Percentiles rank a stretch among this genome's conserved stretches.
phyloP scores from a whole-genome alignment of 2,888 invertebrate genomes.

The Tinea trinotella region DNA sequence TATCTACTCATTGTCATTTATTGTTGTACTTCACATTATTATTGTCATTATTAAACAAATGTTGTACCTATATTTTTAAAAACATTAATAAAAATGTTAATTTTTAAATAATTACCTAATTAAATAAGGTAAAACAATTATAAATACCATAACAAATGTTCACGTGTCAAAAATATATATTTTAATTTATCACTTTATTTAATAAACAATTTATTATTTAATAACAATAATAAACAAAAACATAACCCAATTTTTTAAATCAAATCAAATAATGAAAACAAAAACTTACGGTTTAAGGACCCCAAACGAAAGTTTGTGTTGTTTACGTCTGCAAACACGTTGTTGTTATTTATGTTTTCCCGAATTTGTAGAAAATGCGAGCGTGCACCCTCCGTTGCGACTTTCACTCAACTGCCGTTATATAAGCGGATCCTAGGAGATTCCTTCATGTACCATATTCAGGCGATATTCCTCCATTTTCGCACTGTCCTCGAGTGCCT shows the following conservation, averaged over 20 bases:
- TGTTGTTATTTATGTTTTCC: conserved; percentile 65
- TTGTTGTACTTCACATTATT: no score
- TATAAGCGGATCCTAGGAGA: conserved; percentile 57
- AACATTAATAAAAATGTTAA: no score
- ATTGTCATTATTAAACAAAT: no score
- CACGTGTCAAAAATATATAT: no score
- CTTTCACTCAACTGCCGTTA: conserved; percentile 57
- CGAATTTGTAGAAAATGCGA: conserved; percentile 25
- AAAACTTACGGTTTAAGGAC: conserved; percentile 8
- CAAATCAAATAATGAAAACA: no score
- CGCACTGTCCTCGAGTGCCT: conserved; percentile 35
- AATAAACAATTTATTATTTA: no score
- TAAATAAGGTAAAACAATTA: no score
- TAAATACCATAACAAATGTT: no score
- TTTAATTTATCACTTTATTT: not conserved
- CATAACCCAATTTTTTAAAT: not conserved
- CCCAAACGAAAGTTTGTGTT: conserved; percentile 28
- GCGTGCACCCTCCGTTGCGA: conserved; percentile 43
- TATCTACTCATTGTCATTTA: no score
- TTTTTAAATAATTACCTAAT: no score
- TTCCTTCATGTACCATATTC: conserved; percentile 41
- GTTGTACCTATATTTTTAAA: no score
- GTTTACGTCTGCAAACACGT: conserved; percentile 65
- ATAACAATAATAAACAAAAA: no score
- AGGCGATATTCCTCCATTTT: conserved; percentile 41